These are phyloP conservation scores for Idaea aversata DNA, from an alignment of 2,888 invertebrate species.

Conservation along the genomic window DNA sequence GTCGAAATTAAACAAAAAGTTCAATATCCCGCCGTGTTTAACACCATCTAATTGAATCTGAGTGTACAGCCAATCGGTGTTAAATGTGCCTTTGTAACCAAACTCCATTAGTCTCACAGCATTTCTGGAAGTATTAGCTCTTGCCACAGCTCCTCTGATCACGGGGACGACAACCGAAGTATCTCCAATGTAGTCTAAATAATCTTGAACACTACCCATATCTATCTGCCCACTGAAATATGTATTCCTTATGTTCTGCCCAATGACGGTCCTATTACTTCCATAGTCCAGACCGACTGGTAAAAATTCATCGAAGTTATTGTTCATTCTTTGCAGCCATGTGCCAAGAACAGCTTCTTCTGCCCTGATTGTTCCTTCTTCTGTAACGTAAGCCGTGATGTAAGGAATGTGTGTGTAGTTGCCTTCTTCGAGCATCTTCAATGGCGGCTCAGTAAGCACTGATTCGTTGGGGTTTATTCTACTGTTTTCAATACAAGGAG, in stretches of 20 bases:
- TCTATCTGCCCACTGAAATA: conserved; percentile 53
- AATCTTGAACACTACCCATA: conserved; percentile 59
- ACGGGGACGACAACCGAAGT: conserved; percentile 52
- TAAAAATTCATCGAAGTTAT: conserved; percentile 58
- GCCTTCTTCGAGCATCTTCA: conserved; percentile 50
- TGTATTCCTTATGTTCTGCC: conserved; percentile 43
- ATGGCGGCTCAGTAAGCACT: conserved; percentile 55
- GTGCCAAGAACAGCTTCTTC: conserved; percentile 42
- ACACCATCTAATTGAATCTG: conserved; percentile 57
- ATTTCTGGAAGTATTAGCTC: conserved; percentile 47
- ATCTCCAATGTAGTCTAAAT: conserved; percentile 64
- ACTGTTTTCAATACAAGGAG: conserved; percentile 63
- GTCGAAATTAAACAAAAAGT: conserved; percentile 60
- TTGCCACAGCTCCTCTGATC: conserved; percentile 54
- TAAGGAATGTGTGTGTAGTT: conserved; percentile 61
- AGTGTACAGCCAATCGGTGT: conserved; percentile 53
- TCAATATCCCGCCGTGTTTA: conserved; percentile 58
- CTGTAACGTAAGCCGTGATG: conserved; percentile 55
- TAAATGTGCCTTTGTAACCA: conserved; percentile 52
- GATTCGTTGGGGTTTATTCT: conserved; percentile 38
- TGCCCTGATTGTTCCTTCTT: conserved; percentile 64
- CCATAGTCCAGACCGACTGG: conserved; percentile 54
- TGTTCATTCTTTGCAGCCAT: conserved; percentile 59
- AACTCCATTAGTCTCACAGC: conserved; percentile 59
- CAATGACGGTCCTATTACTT: conserved; percentile 36